Percentiles rank a stretch among this genome's conserved stretches.
Evolutionary conservation across 1,140 invertebrate species (phyloP).

Genomic region (Drosophila tani): DNA sequence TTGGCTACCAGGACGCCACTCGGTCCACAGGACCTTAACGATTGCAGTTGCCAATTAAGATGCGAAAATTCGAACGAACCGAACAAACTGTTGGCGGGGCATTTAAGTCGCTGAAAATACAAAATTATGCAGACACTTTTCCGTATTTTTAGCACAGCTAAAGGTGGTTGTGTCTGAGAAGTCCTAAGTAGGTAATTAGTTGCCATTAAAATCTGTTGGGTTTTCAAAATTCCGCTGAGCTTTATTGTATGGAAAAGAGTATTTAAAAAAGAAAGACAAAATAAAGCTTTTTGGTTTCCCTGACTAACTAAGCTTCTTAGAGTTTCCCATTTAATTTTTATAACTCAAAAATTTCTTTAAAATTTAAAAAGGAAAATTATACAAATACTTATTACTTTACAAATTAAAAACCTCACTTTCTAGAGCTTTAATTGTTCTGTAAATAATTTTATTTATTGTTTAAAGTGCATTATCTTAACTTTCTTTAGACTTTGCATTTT

Average conservation of each 20-base stretch:
- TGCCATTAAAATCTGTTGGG: not conserved
- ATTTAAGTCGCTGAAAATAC: conserved; percentile 22
- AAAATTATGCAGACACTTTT: conserved; percentile 6
- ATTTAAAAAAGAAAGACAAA: no score
- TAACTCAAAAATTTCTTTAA: no score
- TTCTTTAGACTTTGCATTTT: not conserved
- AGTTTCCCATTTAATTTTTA: no score
- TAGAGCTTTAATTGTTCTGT: no score
- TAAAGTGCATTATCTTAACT: not conserved
- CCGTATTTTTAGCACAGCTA: not conserved
- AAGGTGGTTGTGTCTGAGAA: not conserved
- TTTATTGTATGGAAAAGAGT: no score
- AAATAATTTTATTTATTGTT: no score
- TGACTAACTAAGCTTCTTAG: no score
- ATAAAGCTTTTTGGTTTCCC: no score
- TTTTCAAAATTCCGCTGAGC: not conserved
- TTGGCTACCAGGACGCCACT: conserved; percentile 25
- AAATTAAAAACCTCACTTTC: no score
- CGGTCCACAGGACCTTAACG: conserved; percentile 13
- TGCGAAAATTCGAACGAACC: conserved; percentile 7
- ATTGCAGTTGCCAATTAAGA: conserved; percentile 43
- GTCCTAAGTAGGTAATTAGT: not conserved
- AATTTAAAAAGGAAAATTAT: no score
- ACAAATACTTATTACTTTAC: no score
- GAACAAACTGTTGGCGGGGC: not conserved